Base-by-base conservation (phyloP, 2,797 vertebrate species). In the Melanotaenia trifasciata region DNA sequence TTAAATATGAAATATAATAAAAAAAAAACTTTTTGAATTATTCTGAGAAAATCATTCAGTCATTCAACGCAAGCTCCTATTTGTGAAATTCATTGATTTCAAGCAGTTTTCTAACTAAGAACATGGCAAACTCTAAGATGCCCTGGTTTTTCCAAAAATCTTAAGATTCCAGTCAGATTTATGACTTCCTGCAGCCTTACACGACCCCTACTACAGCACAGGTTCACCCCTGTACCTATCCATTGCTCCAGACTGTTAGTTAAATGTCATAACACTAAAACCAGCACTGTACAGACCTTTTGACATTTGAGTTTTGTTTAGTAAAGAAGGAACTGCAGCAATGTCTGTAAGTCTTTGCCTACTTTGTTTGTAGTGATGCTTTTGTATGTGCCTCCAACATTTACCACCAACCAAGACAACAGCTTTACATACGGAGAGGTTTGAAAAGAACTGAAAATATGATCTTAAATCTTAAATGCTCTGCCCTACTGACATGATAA, bases 81-180 rank as follows among this genome's bases (percentile, higher is more conserved):
- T 18, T 45, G 13, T 40, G 36, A 51, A 24, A 18, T 30, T 8
- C 40, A 51, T 14, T 57, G 16, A 57, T 32, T 50, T 16, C 32
- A n/a, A 24, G 57, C 60, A 51, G 8, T 32, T 76, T 59, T 24
- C 40, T 45, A 38, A 45, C 38, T 47, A 28, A 54, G 14, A n/a
- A 43, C 51, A 1, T 32, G 35, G 61, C n/a, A n/a, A 45, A 45
- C 10, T 33, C 33, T 30, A 47, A 64, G 57, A 71, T 71, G 50
- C 11, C 61, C 59, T 30, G 26, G 9, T 32, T 33, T 26, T 63
- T 56, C 12, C 26, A 70, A 33, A 53, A 61, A 53, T 61, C 26
- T 51, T 18, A 40, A 32, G 20, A 70, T 6, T 12, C n/a, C 5
- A 12, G 35, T 18, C 24, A 38, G 20, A 35, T 30, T 32, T 61